phyloP scores from a whole-genome alignment of 2,113 vertebrate genomes.

The Varanus salvator region DNA sequence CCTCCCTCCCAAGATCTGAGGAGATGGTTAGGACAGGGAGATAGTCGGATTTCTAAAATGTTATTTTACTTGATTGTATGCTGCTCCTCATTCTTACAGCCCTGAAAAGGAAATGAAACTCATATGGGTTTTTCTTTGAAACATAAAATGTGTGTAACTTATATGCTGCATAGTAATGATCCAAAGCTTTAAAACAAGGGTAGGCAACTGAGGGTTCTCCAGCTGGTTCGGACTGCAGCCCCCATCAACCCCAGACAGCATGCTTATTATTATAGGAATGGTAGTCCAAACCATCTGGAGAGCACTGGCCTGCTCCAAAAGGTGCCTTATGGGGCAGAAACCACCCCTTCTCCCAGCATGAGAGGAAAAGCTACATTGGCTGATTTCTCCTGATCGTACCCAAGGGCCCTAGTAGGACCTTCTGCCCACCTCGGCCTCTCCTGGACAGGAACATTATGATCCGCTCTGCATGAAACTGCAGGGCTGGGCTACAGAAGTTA shows the following conservation, averaged over 20 bases:
- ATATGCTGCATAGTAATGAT: neutral
- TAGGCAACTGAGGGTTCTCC: too few relatives aligned
- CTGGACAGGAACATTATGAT: too few relatives aligned
- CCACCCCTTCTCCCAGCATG: neutral
- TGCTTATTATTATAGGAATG: too few relatives aligned
- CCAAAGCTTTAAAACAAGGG: neutral
- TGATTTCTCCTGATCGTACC: neutral
- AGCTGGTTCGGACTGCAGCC: too few relatives aligned
- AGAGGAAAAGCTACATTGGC: neutral
- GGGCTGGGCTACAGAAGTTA: neutral
- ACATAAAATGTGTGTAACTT: neutral
- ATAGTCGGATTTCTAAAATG: neutral
- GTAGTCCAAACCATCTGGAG: too few relatives aligned
- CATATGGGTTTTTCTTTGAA: neutral
- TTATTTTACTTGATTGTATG: neutral
- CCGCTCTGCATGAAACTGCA: too few relatives aligned
- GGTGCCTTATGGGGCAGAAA: neutral
- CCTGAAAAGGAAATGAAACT: neutral
- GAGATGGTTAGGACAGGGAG: neutral
- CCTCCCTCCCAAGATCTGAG: neutral
- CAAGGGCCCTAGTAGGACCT: too few relatives aligned
- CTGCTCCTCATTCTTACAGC: neutral
- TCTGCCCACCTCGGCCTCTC: too few relatives aligned
- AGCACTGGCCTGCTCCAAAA: neutral
- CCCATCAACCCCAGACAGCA: too few relatives aligned